Evolutionary conservation across 2,113 vertebrate genomes (phyloP), one percentile per base, ranked within the genome.

Genomic region (Neodon shergylaensis): DNA sequence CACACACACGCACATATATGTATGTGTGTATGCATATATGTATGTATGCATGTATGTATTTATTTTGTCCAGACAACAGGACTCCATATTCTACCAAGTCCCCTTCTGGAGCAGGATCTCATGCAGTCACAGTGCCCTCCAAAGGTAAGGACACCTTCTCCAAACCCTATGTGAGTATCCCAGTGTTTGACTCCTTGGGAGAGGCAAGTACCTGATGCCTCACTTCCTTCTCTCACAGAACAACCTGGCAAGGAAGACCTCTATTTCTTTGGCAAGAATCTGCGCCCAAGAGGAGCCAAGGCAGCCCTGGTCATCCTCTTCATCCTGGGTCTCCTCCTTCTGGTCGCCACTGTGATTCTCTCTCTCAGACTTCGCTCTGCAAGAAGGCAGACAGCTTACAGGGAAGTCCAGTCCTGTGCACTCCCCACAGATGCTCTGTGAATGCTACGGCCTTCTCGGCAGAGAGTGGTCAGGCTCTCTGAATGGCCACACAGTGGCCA

Each of bases 341-440:
- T 99, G 76, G 77, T 86, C 3, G 12, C 95, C 87, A 89, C 88
- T 0, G 79, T 98, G 73, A 65, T 95, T 24, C 58, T 98, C 16
- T 96, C 97, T 17, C 85, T 97, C 70, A 49, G 97, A 17, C 0
- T 98, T 70, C 83, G 10, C 16, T 97, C 74, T 3, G 93, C 91
- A 28, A 97, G 94, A 95, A 98, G 83, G 61, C 98, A 73, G 95
- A 96, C 94, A 82, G 82, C 49, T 33, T 99, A 99, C 58, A 98
- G 0, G 0, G 78, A 97, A 24, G 96, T 98, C 47, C 98, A 97
- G 79, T 98, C 98, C 92, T 98, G 98, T 0, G 89, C 78, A 0
- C 88, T 99, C 85, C 97, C 98, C 63, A 74, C 95, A 1, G 98
- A 98, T 17, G 91, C 97, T 65, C 92, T 98, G 70, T 99, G 98